Evolutionary conservation across 2,113 vertebrate species (phyloP), one percentile per base, ranked within the genome.

Genomic region (Lagopus leucura): DNA sequence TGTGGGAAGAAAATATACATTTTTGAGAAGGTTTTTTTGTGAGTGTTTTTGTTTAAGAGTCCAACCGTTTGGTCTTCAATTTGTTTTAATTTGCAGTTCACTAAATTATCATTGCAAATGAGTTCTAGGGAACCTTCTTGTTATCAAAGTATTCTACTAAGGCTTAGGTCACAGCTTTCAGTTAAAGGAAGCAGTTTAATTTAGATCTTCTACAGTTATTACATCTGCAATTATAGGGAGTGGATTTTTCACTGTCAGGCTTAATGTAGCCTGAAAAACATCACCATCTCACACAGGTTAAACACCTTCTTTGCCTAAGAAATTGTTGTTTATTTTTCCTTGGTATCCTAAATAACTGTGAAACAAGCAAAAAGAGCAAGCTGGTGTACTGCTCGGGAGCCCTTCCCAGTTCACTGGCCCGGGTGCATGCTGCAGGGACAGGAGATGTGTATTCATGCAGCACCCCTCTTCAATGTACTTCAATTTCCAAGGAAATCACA

Each of bases 111-210:
- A 60, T 90, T 89, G 55, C 81, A 77, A 93, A 78, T 76, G 40
- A 95, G 79, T 61, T 86, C 71, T 64, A 91, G 43, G 66, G 38
- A 94, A 65, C 57, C 14, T 89, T 92, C 48, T 67, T 89, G 10
- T 58, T 76, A 93, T 60, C 10, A 18, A 81, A 69, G 75, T n/a
- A 63, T 91, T 92, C 73, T 89, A 30, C 50, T 94, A 82, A 71
- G 90, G 74, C 85, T 90, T 86, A 60, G 42, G 52, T 93, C 19
- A 74, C 79, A 92, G 47, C 60, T 97, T 93, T 94, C 88, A 79
- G 70, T 21, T 91, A 73, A 91, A 60, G 10, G 87, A 94, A 91
- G 16, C 52, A 43, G 66, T 66, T 88, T 61, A 47, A 65, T 22
- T 75, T 73, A 55, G 58, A 81, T 86, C 76, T 77, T 91, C 86